phyloP scores from a whole-genome alignment of 2,888 invertebrate genomes.

The Pinctada fucata region DNA sequence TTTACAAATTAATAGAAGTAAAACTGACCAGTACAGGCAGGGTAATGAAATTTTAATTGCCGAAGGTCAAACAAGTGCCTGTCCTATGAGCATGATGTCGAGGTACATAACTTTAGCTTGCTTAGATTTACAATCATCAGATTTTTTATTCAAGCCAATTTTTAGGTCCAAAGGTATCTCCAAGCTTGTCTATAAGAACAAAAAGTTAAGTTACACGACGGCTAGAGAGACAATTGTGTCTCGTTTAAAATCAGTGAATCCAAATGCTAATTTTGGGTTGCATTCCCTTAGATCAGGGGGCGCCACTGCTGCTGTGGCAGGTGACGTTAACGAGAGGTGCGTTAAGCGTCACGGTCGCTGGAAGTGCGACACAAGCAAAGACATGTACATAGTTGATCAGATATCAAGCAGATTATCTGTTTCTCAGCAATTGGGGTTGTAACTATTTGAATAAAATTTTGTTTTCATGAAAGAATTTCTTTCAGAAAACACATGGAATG shows the following conservation, averaged over 20 bases:
- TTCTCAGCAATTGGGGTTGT: constrained; percentile 30
- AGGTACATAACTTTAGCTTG: constrained; percentile 25
- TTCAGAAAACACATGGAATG: too few species aligned
- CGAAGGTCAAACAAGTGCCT: constrained; percentile 38
- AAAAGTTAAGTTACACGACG: constrained; percentile 43
- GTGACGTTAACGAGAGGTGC: constrained; percentile 39
- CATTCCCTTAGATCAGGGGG: constrained; percentile 42
- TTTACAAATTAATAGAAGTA: constrained; percentile 36
- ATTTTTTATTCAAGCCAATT: constrained; percentile 40
- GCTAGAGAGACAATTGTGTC: constrained; percentile 36
- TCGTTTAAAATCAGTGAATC: constrained; percentile 26
- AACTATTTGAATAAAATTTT: neutral
- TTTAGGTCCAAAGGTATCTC: constrained; percentile 25
- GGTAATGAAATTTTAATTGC: constrained; percentile 42
- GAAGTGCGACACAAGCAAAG: constrained; percentile 40
- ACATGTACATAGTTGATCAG: constrained; percentile 38
- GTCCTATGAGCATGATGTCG: constrained; percentile 39
- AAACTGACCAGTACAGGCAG: too few species aligned
- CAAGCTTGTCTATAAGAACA: constrained; percentile 39
- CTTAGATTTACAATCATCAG: neutral
- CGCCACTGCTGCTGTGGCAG: constrained; percentile 36
- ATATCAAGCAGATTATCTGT: constrained; percentile 30
- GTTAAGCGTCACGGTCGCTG: constrained; percentile 42
- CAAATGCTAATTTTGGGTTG: constrained; percentile 35
- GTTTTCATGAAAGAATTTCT: too few species aligned